Evolutionary conservation across 2,888 invertebrate genomes (phyloP), one percentile per base, ranked within the genome.

Genomic region (Diarsia dahlii): DNA sequence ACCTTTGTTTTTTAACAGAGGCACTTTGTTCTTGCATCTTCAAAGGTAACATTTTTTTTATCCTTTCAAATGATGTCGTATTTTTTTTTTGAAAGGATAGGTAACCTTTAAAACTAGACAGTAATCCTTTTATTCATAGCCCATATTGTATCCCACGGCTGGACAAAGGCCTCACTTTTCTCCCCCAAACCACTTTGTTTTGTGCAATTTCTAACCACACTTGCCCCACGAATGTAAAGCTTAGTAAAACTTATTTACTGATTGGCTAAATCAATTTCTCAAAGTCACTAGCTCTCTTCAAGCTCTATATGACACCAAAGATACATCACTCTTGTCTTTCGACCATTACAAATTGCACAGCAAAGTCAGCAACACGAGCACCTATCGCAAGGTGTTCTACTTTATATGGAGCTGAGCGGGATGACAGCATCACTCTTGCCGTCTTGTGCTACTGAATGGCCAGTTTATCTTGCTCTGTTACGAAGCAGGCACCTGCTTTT

Each of bases 371-470:
- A 63, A 34, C 54, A 50, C 9, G 46, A 63, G 74, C 3, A 72
- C 39, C 39, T 72, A 39, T 50, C 71, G 60, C 9, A 34, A 79
- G 46, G 46, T 72, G 48, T 63, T 63, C 74, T 45, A 54, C 74
- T 39, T 28, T 80, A 48, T 80, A 73, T 54, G 48, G 48, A 1
- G 12, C 50, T 63, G 39, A 45, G 48, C 39, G 39, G 20, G 39
- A 73, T 81, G 76, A 73, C 81, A 50, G 74, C 81, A 80, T 73
- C 76, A 63, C n/a, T 77, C 81, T 80, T 63, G 52, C 8, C n/a
- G 74, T 50, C 48, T 54, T 18, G 18, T 9, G 39, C 60, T n/a
- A 39, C n/a, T 54, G 18, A 13, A 63, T 50, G 54, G 8, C n/a
- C 74, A 23, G 62, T 77, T 77, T 63, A 54, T 80, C 80, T 63